A percentile compares a stretch with the other conserved stretches of the same genome.
phyloP scores from a whole-genome alignment of 2,888 invertebrate genomes.

The Sicus ferrugineus region DNA sequence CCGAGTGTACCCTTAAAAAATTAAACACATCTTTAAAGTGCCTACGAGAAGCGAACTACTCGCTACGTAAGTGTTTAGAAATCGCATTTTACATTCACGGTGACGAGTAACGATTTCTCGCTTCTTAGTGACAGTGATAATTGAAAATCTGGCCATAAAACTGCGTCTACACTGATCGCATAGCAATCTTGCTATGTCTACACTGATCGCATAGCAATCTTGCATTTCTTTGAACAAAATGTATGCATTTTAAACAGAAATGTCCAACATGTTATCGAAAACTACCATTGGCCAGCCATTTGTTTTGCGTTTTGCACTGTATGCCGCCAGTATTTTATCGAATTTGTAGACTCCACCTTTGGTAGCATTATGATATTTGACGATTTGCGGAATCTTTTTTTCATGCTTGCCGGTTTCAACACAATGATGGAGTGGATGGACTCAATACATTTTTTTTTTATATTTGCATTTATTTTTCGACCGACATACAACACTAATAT shows the following conservation, averaged over 20 bases:
- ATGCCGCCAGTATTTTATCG: background rate
- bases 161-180: no score
- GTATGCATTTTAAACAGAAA: background rate
- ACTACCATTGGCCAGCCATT: background rate
- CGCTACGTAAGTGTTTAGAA: no score
- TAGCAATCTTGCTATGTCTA: no score
- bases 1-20: no score
- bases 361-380: conserved; percentile 4
- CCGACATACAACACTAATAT: conserved; percentile 12
- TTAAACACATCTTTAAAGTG: no score
- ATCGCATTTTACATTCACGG: no score
- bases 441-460: background rate
- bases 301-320: conserved; percentile 10
- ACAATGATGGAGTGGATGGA: background rate
- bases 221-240: conserved; percentile 1
- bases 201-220: no score
- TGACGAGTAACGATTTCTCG: no score
- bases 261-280: conserved; percentile 5
- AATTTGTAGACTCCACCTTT: conserved; percentile 6
- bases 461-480: conserved; percentile 14
- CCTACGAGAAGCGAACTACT: no score
- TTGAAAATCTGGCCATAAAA: no score
- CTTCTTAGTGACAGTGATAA: no score
- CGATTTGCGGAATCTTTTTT: background rate
- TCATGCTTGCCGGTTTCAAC: conserved; percentile 2